Conservation (phyloP, 2,113 vertebrate genomes). For the Pica pica region DNA sequence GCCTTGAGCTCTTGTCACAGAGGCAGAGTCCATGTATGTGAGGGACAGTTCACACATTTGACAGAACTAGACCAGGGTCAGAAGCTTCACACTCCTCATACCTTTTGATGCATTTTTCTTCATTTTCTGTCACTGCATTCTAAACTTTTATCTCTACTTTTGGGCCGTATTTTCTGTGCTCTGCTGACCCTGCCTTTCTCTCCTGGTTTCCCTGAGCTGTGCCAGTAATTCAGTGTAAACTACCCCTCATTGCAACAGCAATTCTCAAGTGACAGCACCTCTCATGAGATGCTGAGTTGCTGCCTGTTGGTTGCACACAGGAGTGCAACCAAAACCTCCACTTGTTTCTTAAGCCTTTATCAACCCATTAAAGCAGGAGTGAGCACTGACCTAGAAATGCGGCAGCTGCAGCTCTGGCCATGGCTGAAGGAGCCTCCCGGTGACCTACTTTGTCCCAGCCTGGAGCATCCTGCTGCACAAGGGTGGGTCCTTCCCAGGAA, state of each 20-base stretch:
- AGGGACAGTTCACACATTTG: neutral
- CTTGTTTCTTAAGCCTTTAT: neutral
- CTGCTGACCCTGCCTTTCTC: neutral
- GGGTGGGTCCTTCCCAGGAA: neutral
- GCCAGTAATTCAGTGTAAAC: neutral
- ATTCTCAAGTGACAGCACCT: neutral
- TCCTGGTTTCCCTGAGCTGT: neutral
- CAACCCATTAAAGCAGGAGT: neutral
- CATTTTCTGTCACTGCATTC: neutral
- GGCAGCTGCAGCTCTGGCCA: neutral
- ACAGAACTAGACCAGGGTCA: neutral
- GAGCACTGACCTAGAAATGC: conserved; percentile 45
- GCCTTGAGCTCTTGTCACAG: neutral
- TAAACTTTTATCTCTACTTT: neutral
- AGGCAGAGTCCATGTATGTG: neutral
- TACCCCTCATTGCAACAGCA: accelerated
- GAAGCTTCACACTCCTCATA: neutral
- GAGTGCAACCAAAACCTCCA: neutral
- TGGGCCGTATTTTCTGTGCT: neutral
- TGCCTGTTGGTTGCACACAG: neutral
- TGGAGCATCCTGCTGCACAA: neutral
- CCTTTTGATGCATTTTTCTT: neutral
- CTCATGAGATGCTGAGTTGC: neutral
- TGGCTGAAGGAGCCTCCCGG: neutral
- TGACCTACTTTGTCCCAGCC: conserved; percentile 40